Base-by-base conservation (phyloP, 2,113 vertebrate genomes). In the Fulmarus glacialis region DNA sequence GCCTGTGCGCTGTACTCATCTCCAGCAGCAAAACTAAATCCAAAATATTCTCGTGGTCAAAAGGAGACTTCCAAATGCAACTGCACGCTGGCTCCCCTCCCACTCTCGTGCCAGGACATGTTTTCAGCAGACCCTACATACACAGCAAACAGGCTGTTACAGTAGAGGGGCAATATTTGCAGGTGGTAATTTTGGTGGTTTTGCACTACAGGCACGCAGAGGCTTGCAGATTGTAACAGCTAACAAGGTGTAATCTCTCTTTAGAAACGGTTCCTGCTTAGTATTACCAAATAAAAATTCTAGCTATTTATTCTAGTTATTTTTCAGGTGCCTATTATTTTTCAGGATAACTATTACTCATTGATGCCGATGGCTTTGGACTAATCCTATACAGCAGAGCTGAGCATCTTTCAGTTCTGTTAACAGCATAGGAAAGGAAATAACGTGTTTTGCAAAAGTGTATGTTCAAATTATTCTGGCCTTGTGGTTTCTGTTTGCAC, bases 381-480 rank as follows among this genome's bases (percentile, higher is more conserved):
- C 30, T 43, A 2, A 29, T 45, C 32, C 71, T 27, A 1, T 2
- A 6, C n/a, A 38, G 40, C 64, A 43, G 34, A 29, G 66, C 52
- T 38, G 36, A 47, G 66, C 15, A 0, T 6, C 70, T 15, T 8
- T 14, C 53, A 7, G 38, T n/a, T 3, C 72, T n/a, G 43, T 20
- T 48, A 53, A 19, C 38, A 38, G 62, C 66, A 1, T 14, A 42
- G 56, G 32, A 52, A 26, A 48, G 21, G 74, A 23, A 71, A 22
- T 10, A 1, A 7, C 1, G 2, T n/a, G 59, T 29, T 27, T 59
- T 47, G 6, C 56, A 9, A 8, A 38, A 34, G 8, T 0, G 12
- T 50, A 8, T 34, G 40, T 52, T 48, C 45, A 18, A 4, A 19
- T 71, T 19, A 16, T 18, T 18, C 30, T 26, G 26, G 53, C n/a